Conservation (phyloP, 2,888 invertebrate genomes). For the Cataglyphis rosenhaueri region DNA sequence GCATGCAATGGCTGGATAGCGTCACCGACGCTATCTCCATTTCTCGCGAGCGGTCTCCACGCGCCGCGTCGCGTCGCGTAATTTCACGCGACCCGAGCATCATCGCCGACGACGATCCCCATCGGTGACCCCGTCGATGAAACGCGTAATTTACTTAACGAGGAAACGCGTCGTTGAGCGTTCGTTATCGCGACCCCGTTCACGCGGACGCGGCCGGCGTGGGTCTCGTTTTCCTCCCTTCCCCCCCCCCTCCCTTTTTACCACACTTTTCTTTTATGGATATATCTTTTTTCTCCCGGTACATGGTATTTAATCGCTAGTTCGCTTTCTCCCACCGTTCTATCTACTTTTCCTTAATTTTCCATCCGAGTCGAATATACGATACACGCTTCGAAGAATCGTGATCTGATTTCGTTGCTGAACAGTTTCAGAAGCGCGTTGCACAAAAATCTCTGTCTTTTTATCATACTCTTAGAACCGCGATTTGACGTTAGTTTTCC, state of each 20-base stretch:
- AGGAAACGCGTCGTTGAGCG: constrained; percentile 77
- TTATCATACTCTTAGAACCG: too few relatives aligned
- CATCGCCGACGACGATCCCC: background rate
- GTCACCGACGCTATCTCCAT: constrained; percentile 77
- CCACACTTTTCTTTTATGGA: background rate
- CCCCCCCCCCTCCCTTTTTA: too few relatives aligned
- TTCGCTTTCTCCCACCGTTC: background rate
- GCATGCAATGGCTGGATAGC: constrained; percentile 82
- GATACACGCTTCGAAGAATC: background rate
- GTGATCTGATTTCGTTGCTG: background rate
- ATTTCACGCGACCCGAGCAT: background rate
- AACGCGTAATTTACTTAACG: constrained; percentile 64
- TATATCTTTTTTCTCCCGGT: background rate
- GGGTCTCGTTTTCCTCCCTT: background rate
- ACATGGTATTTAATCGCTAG: too few relatives aligned
- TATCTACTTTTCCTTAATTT: background rate
- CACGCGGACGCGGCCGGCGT: constrained; percentile 53
- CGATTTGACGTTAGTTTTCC: background rate
- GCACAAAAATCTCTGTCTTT: background rate
- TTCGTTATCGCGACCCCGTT: constrained; percentile 63
- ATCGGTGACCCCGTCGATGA: background rate
- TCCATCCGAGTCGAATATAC: background rate
- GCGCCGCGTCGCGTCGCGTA: constrained; percentile 17
- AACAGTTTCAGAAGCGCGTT: constrained; percentile 26
- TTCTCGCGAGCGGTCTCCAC: constrained; percentile 23